Evolutionary conservation across 2,113 vertebrate species (phyloP).

Genomic region (Chrysochloris asiatica): DNA sequence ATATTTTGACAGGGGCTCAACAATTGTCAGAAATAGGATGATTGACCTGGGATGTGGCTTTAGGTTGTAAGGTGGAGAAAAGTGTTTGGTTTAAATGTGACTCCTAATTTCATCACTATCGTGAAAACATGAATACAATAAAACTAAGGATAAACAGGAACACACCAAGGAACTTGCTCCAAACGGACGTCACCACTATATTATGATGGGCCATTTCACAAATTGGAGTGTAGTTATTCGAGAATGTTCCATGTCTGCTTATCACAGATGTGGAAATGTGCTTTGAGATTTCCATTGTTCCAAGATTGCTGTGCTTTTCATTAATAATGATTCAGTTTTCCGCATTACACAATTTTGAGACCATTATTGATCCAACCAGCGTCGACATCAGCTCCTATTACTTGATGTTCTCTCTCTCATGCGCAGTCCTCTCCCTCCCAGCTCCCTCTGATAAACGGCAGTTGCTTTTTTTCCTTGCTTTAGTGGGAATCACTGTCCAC

Average conservation of each 20-base stretch:
- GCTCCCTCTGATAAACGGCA: neutral
- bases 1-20: neutral
- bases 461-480: neutral
- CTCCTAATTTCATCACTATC: neutral
- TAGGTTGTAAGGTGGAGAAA: neutral
- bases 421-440: neutral
- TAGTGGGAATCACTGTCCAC: neutral
- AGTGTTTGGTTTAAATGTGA: neutral
- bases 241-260: neutral
- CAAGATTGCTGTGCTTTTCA: neutral
- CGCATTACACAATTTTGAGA: neutral
- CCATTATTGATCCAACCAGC: neutral
- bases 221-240: neutral
- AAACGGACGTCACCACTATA: neutral
- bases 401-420: neutral
- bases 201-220: rapidly evolving
- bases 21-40: rapidly evolving
- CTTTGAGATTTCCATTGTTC: neutral
- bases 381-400: neutral
- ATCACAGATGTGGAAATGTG: no score
- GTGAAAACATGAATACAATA: neutral
- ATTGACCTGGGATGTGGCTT: neutral
- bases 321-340: neutral
- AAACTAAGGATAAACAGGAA: neutral
- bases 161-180: neutral